phyloP scores from a whole-genome alignment of 2,113 vertebrate genomes.

The Cyprinus carpio region DNA sequence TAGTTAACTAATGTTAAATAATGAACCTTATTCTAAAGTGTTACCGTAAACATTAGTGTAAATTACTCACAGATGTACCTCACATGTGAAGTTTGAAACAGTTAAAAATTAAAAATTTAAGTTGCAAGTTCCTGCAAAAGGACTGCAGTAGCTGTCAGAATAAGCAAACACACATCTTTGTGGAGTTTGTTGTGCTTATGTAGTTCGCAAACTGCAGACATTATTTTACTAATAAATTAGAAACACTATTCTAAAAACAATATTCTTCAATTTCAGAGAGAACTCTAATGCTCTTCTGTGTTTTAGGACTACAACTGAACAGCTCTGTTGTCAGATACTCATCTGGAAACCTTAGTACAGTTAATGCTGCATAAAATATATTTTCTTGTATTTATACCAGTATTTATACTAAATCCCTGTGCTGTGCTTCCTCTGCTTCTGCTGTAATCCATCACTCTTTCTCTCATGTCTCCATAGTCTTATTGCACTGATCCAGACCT shows the following conservation, averaged over 20 bases:
- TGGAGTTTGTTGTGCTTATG: background rate
- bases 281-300: background rate
- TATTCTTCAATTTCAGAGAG: background rate
- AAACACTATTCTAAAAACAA: background rate
- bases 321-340: no score
- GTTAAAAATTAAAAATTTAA: background rate
- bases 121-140: background rate
- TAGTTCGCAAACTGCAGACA: background rate
- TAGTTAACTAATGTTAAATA: no score
- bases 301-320: background rate
- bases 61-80: background rate
- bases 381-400: background rate
- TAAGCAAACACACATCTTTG: background rate
- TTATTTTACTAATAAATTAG: background rate
- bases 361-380: no score
- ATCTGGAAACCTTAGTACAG: no score
- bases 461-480: conserved; percentile 75
- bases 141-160: background rate
- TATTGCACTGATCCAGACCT: conserved; percentile 94
- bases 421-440: background rate
- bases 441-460: conserved; percentile 61
- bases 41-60: background rate
- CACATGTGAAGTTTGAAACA: background rate
- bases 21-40: no score
- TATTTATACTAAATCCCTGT: background rate